Evolutionary conservation across 2,888 invertebrate species (phyloP).

Genomic region (Temnothorax rugatulus): DNA sequence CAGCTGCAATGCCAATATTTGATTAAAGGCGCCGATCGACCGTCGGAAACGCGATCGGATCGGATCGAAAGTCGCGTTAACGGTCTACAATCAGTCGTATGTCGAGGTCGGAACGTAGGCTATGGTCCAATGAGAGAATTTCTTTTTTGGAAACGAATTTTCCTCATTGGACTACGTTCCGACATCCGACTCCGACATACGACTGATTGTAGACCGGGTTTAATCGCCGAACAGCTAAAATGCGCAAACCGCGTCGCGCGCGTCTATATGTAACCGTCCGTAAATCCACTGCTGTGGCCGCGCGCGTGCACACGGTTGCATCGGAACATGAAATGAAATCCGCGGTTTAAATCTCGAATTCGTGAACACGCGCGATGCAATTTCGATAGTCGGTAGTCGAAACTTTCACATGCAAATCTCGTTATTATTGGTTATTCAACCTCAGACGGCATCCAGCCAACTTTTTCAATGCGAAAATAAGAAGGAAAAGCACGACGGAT

Average conservation of each 20-base stretch:
- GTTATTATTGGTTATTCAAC: not conserved
- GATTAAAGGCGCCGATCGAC: not conserved
- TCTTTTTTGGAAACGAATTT: no score
- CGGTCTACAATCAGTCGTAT: no score
- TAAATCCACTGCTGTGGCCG: not conserved
- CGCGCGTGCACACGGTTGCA: not conserved
- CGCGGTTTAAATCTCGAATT: constrained; percentile 19
- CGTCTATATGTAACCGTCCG: not conserved
- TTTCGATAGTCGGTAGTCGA: not conserved
- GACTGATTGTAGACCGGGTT: no score
- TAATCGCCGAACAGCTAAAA: not conserved
- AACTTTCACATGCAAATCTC: constrained; percentile 22
- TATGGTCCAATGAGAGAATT: no score
- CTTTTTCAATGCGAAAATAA: not conserved
- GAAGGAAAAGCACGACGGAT: not conserved
- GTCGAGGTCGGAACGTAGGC: no score
- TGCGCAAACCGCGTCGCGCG: not conserved
- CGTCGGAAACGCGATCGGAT: not conserved
- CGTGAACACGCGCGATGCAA: not conserved
- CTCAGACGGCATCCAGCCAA: not conserved
- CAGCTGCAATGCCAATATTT: constrained; percentile 86
- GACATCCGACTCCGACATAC: no score
- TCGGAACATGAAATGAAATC: constrained; percentile 25
- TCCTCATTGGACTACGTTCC: no score
- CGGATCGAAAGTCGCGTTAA: constrained; percentile 7